Base-by-base conservation (phyloP, 1,140 invertebrate species). In the Geopemphigus sp. region DNA sequence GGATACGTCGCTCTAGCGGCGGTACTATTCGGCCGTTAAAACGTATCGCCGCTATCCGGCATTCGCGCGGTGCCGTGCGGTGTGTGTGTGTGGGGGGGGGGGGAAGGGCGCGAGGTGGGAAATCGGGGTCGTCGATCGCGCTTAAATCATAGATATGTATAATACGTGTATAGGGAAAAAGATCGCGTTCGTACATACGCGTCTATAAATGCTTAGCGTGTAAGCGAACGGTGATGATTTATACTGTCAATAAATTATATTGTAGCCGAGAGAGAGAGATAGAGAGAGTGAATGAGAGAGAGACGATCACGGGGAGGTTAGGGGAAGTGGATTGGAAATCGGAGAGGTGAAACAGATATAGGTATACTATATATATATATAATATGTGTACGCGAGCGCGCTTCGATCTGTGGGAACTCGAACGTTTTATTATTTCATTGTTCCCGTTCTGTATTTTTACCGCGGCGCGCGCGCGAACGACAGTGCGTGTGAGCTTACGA, bases 401-500 rank as follows among this genome's bases (percentile, higher is more conserved):
- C 66, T 32, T 22, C 68, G 74, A 57, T 61, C 56, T 78, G 74
- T 78, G 74, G 74, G 74, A 78, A 76, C 73, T 76, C 73, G 54
- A 76, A 78, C 57, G 74, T 78, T 78, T 76, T 78, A 78, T 78
- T 78, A 78, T 78, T 63, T 61, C 74, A 78, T 78, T 78, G 74
- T 78, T 78, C 74, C 54, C 74, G 57, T 63, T 57, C 29, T 17
- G 54, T 76, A 76, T 59, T 39, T 74, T 73, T 32, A 56, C 54
- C 32, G 32, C n/a, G n/a, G n/a, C n/a, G n/a, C n/a, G n/a, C n/a
- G n/a, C n/a, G n/a, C n/a, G n/a, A n/a, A n/a, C n/a, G n/a, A n/a
- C n/a, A 54, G 53, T 15, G 53, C n/a, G 17, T 10, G 39, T 68
- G 14, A 11, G 10, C 11, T 2, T 53, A 12, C 50, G 50, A 12